phyloP scores from a whole-genome alignment of 2,113 vertebrate species.

The Strix uralensis region DNA sequence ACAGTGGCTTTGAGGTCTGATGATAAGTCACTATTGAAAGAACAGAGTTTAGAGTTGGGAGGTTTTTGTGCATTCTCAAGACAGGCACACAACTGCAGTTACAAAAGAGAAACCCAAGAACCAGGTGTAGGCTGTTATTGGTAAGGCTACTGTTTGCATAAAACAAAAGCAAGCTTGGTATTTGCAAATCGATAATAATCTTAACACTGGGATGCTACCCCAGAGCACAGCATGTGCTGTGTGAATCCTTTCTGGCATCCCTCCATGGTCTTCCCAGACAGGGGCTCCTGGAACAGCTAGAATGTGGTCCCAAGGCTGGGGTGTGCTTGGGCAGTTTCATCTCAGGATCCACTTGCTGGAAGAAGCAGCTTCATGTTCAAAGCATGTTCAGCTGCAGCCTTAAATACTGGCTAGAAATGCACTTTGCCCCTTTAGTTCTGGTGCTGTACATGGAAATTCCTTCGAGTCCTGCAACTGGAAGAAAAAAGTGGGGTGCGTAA shows the following conservation, averaged over 20 bases:
- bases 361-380: background rate
- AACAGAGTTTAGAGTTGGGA: background rate
- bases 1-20: background rate
- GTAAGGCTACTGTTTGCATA: background rate
- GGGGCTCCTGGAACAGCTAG: background rate
- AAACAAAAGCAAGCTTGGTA: background rate
- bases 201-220: background rate
- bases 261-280: fast-evolving
- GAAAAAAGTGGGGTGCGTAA: background rate
- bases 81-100: background rate
- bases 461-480: background rate
- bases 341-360: background rate
- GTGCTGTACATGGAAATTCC: background rate
- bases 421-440: background rate
- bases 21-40: background rate
- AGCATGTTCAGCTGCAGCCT: background rate
- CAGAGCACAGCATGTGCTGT: background rate
- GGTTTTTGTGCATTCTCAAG: background rate
- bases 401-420: background rate
- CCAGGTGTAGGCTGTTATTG: background rate
- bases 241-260: background rate
- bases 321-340: background rate
- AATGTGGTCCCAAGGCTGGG: background rate
- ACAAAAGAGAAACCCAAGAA: background rate
- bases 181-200: background rate